Conservation (phyloP, 1,140 invertebrate species). For the Aporrectodea caliginosa region DNA sequence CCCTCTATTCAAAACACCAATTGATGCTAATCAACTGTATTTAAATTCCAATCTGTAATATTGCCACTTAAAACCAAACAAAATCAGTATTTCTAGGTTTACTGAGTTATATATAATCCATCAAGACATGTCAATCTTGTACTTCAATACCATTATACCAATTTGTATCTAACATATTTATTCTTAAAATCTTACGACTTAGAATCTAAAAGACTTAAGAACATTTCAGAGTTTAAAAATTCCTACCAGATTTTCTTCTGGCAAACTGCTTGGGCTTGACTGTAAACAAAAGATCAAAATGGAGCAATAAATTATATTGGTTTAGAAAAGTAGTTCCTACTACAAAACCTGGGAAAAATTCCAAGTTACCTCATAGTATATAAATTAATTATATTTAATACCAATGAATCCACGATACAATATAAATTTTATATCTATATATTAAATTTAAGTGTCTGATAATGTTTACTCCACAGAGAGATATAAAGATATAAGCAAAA, state of each 20-base stretch:
- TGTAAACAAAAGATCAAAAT: not conserved
- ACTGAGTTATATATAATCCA: not conserved
- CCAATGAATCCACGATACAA: not conserved
- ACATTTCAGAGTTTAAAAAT: too few species aligned
- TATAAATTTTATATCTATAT: too few species aligned
- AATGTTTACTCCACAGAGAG: too few species aligned
- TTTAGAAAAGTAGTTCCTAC: not conserved
- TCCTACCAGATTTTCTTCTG: not conserved
- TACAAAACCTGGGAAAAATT: not conserved
- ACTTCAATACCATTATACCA: not conserved
- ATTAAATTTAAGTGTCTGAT: too few species aligned
- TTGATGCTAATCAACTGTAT: too few species aligned
- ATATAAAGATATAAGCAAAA: too few species aligned
- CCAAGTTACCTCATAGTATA: not conserved
- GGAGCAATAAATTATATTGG: not conserved
- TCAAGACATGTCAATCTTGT: not conserved
- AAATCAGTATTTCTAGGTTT: not conserved
- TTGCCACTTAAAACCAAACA: too few species aligned
- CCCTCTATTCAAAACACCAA: too few species aligned
- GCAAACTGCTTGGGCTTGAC: not conserved
- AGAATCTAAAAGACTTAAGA: too few species aligned
- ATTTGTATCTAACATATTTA: not conserved
- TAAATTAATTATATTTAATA: not conserved
- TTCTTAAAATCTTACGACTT: not conserved
- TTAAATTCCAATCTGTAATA: too few species aligned